Evolutionary conservation across 2,888 invertebrate species (phyloP), one percentile per base, ranked within the genome.

Genomic region (Drosophila imparisetae): DNA sequence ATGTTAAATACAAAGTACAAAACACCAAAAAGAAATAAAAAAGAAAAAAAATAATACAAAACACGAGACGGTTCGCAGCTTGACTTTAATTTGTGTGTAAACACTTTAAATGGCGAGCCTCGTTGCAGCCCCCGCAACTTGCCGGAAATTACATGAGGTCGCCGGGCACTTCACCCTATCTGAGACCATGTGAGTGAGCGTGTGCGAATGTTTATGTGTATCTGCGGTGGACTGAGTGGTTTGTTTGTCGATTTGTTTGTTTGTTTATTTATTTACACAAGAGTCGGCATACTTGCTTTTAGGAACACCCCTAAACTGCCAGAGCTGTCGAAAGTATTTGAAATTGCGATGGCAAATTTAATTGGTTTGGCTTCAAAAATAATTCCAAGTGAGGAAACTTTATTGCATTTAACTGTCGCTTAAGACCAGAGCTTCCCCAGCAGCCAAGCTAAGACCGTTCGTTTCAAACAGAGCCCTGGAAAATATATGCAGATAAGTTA

Each of bases 11-110:
- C 32, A 54, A 53, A 32, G 55, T 30, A 27, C 24, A 11, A 42
- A 21, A 42, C 21, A 45, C 45, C 32, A 36, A 61, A 38, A 50
- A 38, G 18, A 5, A 52, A 49, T 27, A 59, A 15, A 27, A 38
- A 21, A 21, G 1, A 45, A 45, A 60, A 54, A 29, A 60, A 8
- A 65, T 58, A 80, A 61, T 76, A 65, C 50, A 70, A 75, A 75
- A 70, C 73, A 53, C 79, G 36, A 65, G 66, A 67, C 59, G 61
- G 45, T 36, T 72, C 27, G 29, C 75, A 60, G 78, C 88, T 88
- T 80, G 89, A 89, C 90, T 86, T 86, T 88, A 86, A 86, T 86
- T 86, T 89, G 72, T 83, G 83, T 78, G 90, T 83, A 86, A 86
- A 89, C 83, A 86, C 86, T 90, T 86, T 90, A 86, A 90, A 80